Evolutionary conservation across 2,113 vertebrate genomes (phyloP), one percentile per base, ranked within the genome.

Genomic region (Thamnophis sirtalis): DNA sequence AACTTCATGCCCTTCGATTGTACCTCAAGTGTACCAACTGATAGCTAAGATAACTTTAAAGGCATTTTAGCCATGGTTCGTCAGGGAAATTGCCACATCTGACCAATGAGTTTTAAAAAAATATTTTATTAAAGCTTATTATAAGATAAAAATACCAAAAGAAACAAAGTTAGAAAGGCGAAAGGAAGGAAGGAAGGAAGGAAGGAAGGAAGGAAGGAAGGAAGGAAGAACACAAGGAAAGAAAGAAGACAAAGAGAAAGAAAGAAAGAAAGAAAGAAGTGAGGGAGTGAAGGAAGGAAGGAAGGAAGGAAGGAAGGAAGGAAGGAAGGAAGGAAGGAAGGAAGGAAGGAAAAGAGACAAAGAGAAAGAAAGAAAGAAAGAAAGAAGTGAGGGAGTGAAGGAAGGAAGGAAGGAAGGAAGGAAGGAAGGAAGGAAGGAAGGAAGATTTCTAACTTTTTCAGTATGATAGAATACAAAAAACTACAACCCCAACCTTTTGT

Each of bases 41-140:
- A 94, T 93, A 93, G 94, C 91, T 92, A 94, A 86, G 93, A 94
- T 26, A 50, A 56, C 92, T 93, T 94, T 87, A 33, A 86, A 91
- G 55, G 28, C 84, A 89, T 0, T 58, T 80, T 51, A 89, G 91
- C 86, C 91, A 92, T 3, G 86, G 38, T 89, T n/a, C 0, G 0
- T 91, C 55, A 94, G 85, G 86, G 13, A 54, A 43, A n/a, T 53
- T 50, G 24, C 8, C 89, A 80, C 0, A 87, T 92, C 88, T 87
- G 91, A 94, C 90, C 68, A 90, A 21, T 91, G 89, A 22, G 22
- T 53, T 68, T 53, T 28, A 1, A 2, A 33, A 33, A 33, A 33
- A 68, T 68, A 68, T 68, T n/a, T 68, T 68, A n/a, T 68, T n/a
- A 68, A 33, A 68, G 28, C 9, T 33, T 68, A 68, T 33, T 33